Evolutionary conservation across 1,140 invertebrate species (phyloP).

Genomic region (Laupala kohalensis): DNA sequence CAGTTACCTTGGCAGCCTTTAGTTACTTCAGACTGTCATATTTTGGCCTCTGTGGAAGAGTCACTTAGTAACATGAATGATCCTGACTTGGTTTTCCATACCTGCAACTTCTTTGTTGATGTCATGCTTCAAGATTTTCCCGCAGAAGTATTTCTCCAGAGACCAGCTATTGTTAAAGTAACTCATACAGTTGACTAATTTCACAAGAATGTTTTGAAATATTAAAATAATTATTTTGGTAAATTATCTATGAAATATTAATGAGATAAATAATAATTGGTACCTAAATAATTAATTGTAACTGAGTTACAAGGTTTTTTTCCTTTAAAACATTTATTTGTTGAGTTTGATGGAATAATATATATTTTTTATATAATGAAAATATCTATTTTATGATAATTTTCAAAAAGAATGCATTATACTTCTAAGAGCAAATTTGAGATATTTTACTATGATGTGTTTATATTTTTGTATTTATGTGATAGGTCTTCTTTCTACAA

Average conservation of each 20-base stretch:
- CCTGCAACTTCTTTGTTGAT: conserved; percentile 46
- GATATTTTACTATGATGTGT: too few relatives aligned
- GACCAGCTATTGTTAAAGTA: conserved; percentile 44
- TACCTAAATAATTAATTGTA: too few relatives aligned
- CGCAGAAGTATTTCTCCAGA: conserved; percentile 52
- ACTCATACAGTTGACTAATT: conserved; percentile 7
- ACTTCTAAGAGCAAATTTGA: too few relatives aligned
- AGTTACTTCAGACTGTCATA: conserved; percentile 36
- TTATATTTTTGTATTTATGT: too few relatives aligned
- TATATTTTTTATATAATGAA: background rate
- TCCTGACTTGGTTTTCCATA: conserved; percentile 32
- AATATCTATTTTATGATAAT: background rate
- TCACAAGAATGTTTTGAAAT: background rate
- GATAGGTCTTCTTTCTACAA: conserved; percentile 24
- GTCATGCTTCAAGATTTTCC: conserved; percentile 54
- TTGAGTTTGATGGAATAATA: too few relatives aligned
- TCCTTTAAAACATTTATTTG: background rate
- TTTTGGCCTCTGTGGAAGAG: conserved; percentile 38
- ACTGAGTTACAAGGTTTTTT: too few relatives aligned
- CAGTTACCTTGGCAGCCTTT: conserved; percentile 42
- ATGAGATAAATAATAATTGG: too few relatives aligned
- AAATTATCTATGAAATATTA: too few relatives aligned
- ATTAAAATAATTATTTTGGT: background rate
- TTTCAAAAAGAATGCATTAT: too few relatives aligned
- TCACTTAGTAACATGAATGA: conserved; percentile 28